Base-by-base conservation (phyloP, 2,797 vertebrate genomes). In the Delichon dasypus region DNA sequence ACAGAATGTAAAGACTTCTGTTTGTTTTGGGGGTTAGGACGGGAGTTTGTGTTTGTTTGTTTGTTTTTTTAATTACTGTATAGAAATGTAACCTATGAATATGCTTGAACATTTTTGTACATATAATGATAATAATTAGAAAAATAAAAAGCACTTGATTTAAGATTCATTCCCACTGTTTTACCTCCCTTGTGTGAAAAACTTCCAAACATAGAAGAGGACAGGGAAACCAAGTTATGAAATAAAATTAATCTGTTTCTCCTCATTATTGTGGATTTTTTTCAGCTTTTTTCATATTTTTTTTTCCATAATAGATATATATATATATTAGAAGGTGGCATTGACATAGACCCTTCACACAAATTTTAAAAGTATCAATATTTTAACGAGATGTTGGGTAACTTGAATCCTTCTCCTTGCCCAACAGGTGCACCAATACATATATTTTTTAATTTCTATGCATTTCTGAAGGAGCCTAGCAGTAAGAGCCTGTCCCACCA, bases 401-500 rank as follows among this genome's bases (percentile, higher is more conserved):
- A 18, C 23, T 54, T 61, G 44, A 54, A 47, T 71, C 17, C 7
- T 89, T 83, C 55, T 90, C 7, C 13, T 70, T 71, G 50, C 15
- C 26, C 29, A 89, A 25, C 0, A 70, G 12, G 7, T 51, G 9
- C 22, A 87, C 21, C 1, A 2, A 81, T 32, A 47, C 2, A n/a
- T 14, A 6, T 16, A 13, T 26, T 42, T 82, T 81, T 42, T 21
- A 47, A 64, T 77, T 80, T 68, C 15, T 60, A 15, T 38, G 21
- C 15, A 53, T 60, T 90, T 90, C 30, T 72, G 45, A 83, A 65
- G 16, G 6, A 27, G 1, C 1, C 13, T 73, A 36, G 17, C 50
- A 77, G 20, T 16, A 60, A 60, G 23, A 54, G 10, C 5, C 13
- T 1, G 0, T 64, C 50, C 10, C 4, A 70, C 2, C 2, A 9